Evolutionary conservation across 2,113 vertebrate genomes (phyloP), one percentile per base, ranked within the genome.

Genomic region (Promerops cafer): DNA sequence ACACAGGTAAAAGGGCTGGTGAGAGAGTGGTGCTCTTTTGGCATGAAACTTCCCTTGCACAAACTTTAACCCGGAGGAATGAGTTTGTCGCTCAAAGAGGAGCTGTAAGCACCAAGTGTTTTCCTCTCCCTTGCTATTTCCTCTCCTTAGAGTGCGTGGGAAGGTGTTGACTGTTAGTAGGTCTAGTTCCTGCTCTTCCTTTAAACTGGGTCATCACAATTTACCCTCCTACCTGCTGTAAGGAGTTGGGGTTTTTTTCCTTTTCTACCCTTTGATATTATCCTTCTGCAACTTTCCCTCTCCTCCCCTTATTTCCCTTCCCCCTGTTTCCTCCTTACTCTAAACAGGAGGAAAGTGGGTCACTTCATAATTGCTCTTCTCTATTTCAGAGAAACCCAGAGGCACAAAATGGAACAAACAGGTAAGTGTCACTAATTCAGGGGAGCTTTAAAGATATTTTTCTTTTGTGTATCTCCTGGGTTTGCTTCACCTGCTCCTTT

Each of bases 101-200:
- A 44, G 28, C 24, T 61, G 16, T 42, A 23, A 59, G 70, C 1
- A 5, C 15, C 31, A 18, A 53, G 30, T 57, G 90, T 87, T 22
- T 59, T 68, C 21, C 15, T 82, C 4, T 85, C 10, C 19, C 11
- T 81, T 74, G 27, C 56, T 75, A 16, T 40, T 93, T 93, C n/a
- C 22, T 76, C 72, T 77, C 47, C 44, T 85, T n/a, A 9, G 17
- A 39, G 53, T 19, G 83, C 1, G 89, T 94, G 66, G 94, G 96
- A 96, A 90, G 88, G 88, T 77, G 96, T 82, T 94, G 83, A 54
- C 80, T 89, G 77, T 65, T 65, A 91, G 89, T 72, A 69, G 77
- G 95, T 94, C 87, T 95, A 80, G 94, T 95, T 96, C 89, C 81
- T 96, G 90, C 89, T 96, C 89, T 80, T 81, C 22, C 45, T 87